A percentile compares a stretch with the other conserved stretches of the same genome.
These are phyloP conservation scores for Lepidonotus clava DNA, from an alignment of 2,888 invertebrate species.

Conservation along the genomic window DNA sequence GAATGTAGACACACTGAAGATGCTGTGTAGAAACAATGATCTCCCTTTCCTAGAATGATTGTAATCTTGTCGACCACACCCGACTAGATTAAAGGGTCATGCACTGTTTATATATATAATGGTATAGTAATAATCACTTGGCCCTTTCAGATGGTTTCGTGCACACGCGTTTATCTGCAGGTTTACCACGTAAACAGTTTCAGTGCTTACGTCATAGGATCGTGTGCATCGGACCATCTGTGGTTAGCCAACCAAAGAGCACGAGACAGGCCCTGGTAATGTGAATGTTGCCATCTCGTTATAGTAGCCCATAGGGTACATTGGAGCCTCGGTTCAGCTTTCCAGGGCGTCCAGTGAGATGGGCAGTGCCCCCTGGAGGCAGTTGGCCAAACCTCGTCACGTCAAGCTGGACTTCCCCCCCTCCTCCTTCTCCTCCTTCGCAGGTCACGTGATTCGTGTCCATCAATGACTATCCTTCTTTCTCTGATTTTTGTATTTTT, in stretches of 20 bases:
- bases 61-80: neutral
- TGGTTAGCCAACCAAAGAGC: neutral
- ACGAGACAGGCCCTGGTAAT: neutral
- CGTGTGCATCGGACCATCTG: conserved; percentile 5
- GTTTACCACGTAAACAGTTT: conserved; percentile 24
- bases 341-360: no score
- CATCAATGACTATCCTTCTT: neutral
- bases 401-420: no score
- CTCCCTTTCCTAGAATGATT: neutral
- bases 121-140: neutral
- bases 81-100: neutral
- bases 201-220: conserved; percentile 24
- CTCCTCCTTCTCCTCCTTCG: neutral
- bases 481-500: neutral
- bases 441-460: neutral
- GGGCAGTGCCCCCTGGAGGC: no score
- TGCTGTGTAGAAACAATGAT: neutral
- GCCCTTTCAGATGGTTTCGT: neutral
- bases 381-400: no score
- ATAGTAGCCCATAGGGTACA: neutral
- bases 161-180: conserved; percentile 41
- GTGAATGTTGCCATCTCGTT: neutral
- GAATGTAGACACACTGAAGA: conserved; percentile 18
- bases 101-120: neutral
- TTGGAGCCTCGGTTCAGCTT: neutral